Evolutionary conservation across 2,797 vertebrate species (phyloP).

Genomic region (Poliocrania exsul): DNA sequence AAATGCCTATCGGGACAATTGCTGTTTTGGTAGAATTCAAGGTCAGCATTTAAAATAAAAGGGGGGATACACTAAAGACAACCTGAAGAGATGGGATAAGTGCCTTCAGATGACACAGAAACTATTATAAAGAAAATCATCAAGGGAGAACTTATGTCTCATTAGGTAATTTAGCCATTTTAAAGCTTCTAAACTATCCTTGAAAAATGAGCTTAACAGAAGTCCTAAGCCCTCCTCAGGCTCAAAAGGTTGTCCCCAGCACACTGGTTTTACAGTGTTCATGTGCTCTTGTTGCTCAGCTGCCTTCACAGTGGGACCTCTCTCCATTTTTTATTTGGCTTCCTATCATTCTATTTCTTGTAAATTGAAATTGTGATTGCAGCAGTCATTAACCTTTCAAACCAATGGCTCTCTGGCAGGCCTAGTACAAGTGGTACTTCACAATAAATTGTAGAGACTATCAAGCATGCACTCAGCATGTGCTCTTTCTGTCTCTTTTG

Average conservation of each 20-base stretch:
- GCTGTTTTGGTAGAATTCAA: neutral
- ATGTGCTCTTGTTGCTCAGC: neutral
- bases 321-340: slow-evolving; percentile 48
- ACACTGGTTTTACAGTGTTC: neutral
- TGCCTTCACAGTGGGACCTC: slow-evolving; percentile 23
- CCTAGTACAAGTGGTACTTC: slow-evolving; percentile 62
- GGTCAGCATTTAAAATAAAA: neutral
- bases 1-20: neutral
- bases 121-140: neutral
- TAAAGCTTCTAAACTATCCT: neutral
- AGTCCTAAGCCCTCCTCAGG: neutral
- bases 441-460: slow-evolving; percentile 56
- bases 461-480: slow-evolving; percentile 18
- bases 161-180: neutral
- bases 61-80: neutral
- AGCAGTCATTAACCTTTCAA: slow-evolving; percentile 63
- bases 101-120: neutral
- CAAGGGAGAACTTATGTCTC: neutral
- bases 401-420: slow-evolving; percentile 34
- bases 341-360: slow-evolving; percentile 49
- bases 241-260: neutral
- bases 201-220: neutral
- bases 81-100: neutral
- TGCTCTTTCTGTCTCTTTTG: slow-evolving; percentile 16
- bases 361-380: slow-evolving; percentile 66